Percentiles rank a stretch among this genome's conserved stretches.
phyloP scores from a whole-genome alignment of 2,113 vertebrate genomes.

The Hemiscyllium ocellatum region DNA sequence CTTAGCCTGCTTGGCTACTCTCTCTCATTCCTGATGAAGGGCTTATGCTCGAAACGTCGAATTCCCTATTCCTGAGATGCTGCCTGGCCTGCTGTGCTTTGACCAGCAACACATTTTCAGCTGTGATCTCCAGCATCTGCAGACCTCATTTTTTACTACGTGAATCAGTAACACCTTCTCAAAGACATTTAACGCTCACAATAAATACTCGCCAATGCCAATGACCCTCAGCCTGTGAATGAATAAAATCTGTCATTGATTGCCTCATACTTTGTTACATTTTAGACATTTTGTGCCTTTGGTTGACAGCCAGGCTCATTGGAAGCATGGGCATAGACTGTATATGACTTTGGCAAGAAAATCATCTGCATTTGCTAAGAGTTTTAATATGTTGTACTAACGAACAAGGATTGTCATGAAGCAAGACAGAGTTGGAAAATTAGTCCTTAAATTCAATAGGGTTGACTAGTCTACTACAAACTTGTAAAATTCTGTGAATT shows the following conservation, averaged over 20 bases:
- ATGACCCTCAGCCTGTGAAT: not conserved
- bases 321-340: not conserved
- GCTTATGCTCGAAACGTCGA: too few relatives aligned
- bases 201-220: not conserved
- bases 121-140: too few relatives aligned
- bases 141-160: too few relatives aligned
- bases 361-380: not conserved
- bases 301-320: too few relatives aligned
- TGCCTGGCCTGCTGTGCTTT: too few relatives aligned
- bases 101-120: too few relatives aligned
- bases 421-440: not conserved
- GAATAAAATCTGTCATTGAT: not conserved
- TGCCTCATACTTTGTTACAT: not conserved
- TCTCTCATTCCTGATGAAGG: too few relatives aligned
- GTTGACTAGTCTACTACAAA: not conserved
- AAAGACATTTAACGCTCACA: not conserved
- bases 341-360: not conserved
- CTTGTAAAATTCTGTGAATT: not conserved
- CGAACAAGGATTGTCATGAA: not conserved
- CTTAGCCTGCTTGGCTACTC: too few relatives aligned
- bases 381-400: not conserved
- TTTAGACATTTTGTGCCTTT: not conserved
- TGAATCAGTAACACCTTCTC: too few relatives aligned
- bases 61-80: too few relatives aligned
- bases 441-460: not conserved